Evolutionary conservation across 1,140 invertebrate species (phyloP).

Genomic region (Euwallacea fornicatus): DNA sequence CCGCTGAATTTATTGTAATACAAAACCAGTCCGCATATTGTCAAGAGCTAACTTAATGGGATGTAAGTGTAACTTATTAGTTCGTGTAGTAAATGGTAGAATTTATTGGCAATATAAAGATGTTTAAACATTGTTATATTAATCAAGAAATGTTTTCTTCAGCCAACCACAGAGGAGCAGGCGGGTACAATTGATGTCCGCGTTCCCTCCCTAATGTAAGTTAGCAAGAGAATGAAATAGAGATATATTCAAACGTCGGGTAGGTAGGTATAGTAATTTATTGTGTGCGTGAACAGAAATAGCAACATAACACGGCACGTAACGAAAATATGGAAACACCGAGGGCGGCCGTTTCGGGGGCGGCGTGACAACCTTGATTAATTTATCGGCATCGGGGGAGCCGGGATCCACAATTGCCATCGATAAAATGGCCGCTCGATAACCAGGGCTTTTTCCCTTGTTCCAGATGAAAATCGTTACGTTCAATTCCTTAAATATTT

Average conservation of each 20-base stretch:
- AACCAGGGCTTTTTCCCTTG: background rate
- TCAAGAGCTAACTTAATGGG: no score
- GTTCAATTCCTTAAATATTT: no score
- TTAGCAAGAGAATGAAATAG: background rate
- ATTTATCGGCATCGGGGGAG: slow-evolving; percentile 42
- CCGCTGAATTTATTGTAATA: no score
- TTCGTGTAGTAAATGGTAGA: no score
- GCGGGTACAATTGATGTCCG: no score
- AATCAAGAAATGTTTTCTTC: no score
- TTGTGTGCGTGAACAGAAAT: slow-evolving; percentile 6
- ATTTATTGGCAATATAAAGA: no score
- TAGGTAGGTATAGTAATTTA: background rate
- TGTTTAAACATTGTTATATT: no score
- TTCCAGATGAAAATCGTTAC: background rate
- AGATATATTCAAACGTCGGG: background rate
- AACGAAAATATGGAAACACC: slow-evolving; percentile 25
- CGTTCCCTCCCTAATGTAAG: no score
- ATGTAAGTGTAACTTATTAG: no score
- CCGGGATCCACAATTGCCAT: slow-evolving; percentile 35
- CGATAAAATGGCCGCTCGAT: slow-evolving; percentile 39
- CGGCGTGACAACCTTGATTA: slow-evolving; percentile 30
- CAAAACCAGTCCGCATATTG: no score
- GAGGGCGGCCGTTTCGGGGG: slow-evolving; percentile 11
- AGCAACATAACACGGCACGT: slow-evolving; percentile 4
- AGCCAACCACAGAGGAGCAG: no score